Evolutionary conservation across 2,888 invertebrate species (phyloP).

Genomic region (Pristionchus maxplancki): DNA sequence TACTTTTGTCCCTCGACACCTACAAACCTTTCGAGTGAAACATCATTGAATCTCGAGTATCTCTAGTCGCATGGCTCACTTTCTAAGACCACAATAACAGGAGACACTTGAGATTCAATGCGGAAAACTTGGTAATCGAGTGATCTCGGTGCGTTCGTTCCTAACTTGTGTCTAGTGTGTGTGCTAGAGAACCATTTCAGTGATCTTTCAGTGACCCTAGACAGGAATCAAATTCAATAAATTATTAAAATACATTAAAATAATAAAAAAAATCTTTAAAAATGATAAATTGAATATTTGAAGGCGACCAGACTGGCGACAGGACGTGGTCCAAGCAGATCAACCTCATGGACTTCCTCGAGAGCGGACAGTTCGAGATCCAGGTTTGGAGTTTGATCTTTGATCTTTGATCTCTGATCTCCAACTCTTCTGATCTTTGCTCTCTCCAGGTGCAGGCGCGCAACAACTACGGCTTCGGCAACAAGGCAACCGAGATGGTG

Average conservation of each 20-base stretch:
- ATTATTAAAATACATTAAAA: no score
- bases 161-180: background rate
- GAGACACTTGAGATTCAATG: background rate
- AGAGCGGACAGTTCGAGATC: conserved; percentile 59
- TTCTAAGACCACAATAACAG: background rate
- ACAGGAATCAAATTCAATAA: background rate
- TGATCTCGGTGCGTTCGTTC: background rate
- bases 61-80: no score
- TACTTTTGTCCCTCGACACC: no score
- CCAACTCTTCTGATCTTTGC: background rate
- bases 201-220: background rate
- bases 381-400: conserved; percentile 28
- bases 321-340: conserved; percentile 61
- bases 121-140: background rate
- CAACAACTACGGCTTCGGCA: conserved; percentile 65
- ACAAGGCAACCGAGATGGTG: conserved; percentile 53
- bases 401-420: background rate
- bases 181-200: background rate
- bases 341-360: conserved; percentile 56
- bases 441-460: conserved; percentile 62
- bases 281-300: background rate
- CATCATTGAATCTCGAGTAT: no score
- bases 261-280: no score
- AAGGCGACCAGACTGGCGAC: conserved; percentile 59
- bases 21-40: no score